Base-by-base conservation (phyloP, 2,888 invertebrate genomes). In the Druceiella hillmani region DNA sequence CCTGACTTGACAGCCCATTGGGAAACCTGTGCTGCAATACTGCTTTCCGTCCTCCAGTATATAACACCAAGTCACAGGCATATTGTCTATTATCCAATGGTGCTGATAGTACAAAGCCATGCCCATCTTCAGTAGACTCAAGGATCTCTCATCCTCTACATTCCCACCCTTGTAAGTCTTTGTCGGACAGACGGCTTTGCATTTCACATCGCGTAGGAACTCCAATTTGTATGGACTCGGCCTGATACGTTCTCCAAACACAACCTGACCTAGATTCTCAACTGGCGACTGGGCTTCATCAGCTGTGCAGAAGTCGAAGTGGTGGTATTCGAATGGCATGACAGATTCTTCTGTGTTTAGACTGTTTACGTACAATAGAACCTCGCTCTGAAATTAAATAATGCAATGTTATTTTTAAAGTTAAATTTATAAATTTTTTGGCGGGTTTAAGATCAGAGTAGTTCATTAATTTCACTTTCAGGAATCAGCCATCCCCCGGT, bases 51-150 rank as follows among this genome's bases (percentile, higher is more conserved):
- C 81, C 51, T 81, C 82, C 43, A 86, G 82, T 38, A 81, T 57
- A 61, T 92, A 94, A 62, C 99, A 99, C 87, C 92, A 97, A 0
- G 98, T 97, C 2, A 99, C 89, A 0, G 99, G 99, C 97, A 99
- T 97, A 61, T 99, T 99, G 66, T 99, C 99, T 45, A 91, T 78
- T 53, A 92, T 91, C 98, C 98, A 99, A 63, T 99, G 98, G 65
- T 99, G 98, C 55, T 97, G 92, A 63, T 99, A 99, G 62, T 97
- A 97, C 36, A 94, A 72, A 41, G 85, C 84, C 75, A 95, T 92
- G 42, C 94, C 97, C 67, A 88, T 87, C 60, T 88, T 87, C 40
- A 99, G 69, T 10, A 87, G 78, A 53, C 86, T 83, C 52, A 99
- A 64, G 51, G 83, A 83, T 44, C 81, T 78, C 28, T 76, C 74